Evolutionary conservation across 2,113 vertebrate species (phyloP).

Genomic region (Haplochromis vanheusdeni): DNA sequence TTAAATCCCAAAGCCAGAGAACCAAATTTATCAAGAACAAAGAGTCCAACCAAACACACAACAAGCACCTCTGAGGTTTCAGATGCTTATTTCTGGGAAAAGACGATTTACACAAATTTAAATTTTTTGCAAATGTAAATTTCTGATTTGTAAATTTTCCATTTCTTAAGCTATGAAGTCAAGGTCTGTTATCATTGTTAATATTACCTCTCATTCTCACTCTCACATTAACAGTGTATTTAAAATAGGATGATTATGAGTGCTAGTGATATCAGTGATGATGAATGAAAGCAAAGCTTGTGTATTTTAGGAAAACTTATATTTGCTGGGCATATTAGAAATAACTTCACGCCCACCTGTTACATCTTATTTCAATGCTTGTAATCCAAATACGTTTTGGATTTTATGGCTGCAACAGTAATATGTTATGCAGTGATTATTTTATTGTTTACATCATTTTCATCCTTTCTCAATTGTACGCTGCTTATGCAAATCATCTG

Average conservation of each 20-base stretch:
- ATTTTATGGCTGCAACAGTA: neutral
- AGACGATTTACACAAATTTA: slow-evolving; percentile 23
- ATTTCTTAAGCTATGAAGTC: neutral
- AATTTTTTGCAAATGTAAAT: neutral
- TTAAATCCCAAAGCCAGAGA: neutral
- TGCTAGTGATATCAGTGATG: neutral
- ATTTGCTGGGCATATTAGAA: neutral
- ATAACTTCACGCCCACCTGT: neutral
- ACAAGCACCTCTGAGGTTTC: neutral
- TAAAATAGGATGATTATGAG: neutral
- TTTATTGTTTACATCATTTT: neutral
- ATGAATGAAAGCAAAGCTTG: neutral
- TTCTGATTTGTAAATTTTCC: neutral
- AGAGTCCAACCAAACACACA: neutral
- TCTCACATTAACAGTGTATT: neutral
- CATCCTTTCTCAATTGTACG: neutral
- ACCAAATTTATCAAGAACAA: neutral
- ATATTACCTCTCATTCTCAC: neutral
- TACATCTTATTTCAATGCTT: neutral
- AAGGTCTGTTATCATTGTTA: neutral
- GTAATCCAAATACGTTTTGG: neutral
- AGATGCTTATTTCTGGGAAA: neutral
- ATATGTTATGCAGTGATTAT: neutral
- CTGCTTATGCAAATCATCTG: slow-evolving; percentile 22
- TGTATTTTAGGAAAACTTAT: neutral